Conservation (phyloP, 2,113 vertebrate species). For the Athene noctua region DNA sequence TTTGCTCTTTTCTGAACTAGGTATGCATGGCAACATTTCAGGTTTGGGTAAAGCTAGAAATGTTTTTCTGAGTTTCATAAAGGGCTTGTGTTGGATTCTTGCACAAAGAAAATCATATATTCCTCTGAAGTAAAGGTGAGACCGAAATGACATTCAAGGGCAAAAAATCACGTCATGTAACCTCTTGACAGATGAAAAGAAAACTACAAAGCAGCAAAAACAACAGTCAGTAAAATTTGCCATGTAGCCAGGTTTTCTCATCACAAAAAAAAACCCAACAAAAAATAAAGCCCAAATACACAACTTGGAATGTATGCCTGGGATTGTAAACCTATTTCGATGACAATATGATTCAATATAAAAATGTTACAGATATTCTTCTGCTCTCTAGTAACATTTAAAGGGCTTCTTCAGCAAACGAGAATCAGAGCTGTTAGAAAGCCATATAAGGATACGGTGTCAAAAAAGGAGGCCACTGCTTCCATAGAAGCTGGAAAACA, state of each 20-base stretch:
- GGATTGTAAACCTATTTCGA: constrained; percentile 21
- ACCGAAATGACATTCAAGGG: constrained; percentile 48
- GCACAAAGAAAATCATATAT: constrained; percentile 30
- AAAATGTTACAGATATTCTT: constrained; percentile 3
- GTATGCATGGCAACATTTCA: background rate
- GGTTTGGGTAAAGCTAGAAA: background rate
- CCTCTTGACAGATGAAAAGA: constrained; percentile 59
- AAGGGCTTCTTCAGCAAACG: background rate
- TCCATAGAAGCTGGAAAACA: background rate
- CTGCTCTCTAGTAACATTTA: background rate
- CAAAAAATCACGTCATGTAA: constrained; percentile 59
- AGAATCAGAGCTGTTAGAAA: background rate
- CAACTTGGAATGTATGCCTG: background rate
- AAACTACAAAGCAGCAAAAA: constrained; percentile 56
- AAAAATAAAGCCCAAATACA: background rate
- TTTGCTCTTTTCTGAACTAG: background rate
- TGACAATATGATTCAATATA: constrained; percentile 14
- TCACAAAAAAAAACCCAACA: background rate
- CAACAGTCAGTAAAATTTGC: constrained; percentile 53
- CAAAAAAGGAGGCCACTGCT: background rate
- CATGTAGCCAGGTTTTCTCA: constrained; percentile 46
- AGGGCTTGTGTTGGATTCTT: constrained; percentile 22
- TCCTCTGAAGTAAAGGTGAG: constrained; percentile 52
- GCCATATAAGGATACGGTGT: background rate
- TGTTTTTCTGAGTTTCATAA: constrained; percentile 7